Evolutionary conservation across 2,797 vertebrate genomes (phyloP).

Genomic region (Takifugu rubripes): DNA sequence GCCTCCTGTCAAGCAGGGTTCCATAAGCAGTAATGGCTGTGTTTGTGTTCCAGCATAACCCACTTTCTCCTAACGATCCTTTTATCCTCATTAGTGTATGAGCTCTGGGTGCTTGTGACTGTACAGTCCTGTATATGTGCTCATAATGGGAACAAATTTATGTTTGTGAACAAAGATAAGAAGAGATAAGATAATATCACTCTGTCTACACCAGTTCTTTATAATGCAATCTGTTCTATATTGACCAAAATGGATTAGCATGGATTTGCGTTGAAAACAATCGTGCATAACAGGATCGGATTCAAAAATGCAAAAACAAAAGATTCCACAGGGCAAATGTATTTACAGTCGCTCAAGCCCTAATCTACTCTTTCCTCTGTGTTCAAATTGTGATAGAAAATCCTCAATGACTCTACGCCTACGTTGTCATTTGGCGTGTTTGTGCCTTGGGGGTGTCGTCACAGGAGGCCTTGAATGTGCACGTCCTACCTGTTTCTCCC

Average conservation of each 20-base stretch:
- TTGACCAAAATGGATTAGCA: background rate
- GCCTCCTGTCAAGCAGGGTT: constrained; percentile 33
- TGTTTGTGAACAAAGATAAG: constrained; percentile 1
- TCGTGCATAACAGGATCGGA: too few species aligned
- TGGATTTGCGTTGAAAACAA: background rate
- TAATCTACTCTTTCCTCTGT: constrained; percentile 33
- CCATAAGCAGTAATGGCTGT: constrained; percentile 50
- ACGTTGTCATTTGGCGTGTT: constrained; percentile 32
- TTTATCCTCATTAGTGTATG: constrained; percentile 52
- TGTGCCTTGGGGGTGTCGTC: background rate
- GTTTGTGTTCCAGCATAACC: constrained; percentile 50
- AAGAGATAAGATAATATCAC: constrained; percentile 8
- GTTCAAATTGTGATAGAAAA: constrained; percentile 46
- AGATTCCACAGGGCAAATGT: constrained; percentile 17
- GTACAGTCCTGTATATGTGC: constrained; percentile 2
- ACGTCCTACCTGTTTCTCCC: constrained; percentile 27
- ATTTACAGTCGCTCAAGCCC: constrained; percentile 32
- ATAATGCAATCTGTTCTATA: background rate
- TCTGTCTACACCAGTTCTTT: background rate
- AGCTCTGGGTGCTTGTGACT: constrained; percentile 14
- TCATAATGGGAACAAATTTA: constrained; percentile 13
- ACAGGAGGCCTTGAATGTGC: constrained; percentile 21
- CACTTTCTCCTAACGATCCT: constrained; percentile 53
- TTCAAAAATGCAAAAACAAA: constrained; percentile 1
- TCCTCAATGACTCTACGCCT: constrained; percentile 58